phyloP scores from a whole-genome alignment of 2,797 vertebrate species.

The Rhincodon typus region DNA sequence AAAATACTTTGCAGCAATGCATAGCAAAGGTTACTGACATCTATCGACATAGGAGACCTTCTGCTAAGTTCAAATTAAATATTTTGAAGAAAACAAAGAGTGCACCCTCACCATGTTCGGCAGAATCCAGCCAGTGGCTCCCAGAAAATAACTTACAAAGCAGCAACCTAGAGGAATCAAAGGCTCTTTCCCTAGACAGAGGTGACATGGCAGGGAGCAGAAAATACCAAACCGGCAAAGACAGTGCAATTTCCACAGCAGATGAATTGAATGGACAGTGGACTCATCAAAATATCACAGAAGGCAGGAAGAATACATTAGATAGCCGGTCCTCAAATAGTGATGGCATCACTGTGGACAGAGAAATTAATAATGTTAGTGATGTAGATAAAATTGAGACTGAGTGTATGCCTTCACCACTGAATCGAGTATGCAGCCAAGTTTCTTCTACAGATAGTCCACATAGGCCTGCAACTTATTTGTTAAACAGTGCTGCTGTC shows the following conservation, averaged over 20 bases:
- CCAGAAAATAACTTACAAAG: background rate
- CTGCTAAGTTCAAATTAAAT: background rate
- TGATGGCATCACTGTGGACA: background rate
- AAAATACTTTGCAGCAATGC: slow-evolving; percentile 2
- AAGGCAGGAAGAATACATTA: background rate
- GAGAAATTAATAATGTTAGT: background rate
- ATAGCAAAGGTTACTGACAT: background rate
- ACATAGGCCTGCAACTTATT: background rate
- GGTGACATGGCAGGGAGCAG: background rate
- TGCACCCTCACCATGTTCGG: background rate
- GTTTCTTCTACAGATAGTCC: no score
- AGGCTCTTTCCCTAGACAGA: background rate
- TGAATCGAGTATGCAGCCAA: background rate
- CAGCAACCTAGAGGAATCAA: background rate
- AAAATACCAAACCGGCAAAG: background rate
- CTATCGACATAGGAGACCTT: background rate
- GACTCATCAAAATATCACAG: background rate
- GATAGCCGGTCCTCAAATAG: background rate
- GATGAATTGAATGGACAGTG: background rate
- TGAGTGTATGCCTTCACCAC: background rate
- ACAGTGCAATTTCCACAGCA: background rate
- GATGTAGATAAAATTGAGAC: background rate
- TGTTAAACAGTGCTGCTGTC: background rate
- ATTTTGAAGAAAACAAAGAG: background rate
- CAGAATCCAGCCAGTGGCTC: background rate